A percentile compares a stretch with the other conserved stretches of the same genome.
These are phyloP conservation scores for Berghia stephanieae DNA, from an alignment of 1,140 invertebrate species.

Conservation along the genomic window DNA sequence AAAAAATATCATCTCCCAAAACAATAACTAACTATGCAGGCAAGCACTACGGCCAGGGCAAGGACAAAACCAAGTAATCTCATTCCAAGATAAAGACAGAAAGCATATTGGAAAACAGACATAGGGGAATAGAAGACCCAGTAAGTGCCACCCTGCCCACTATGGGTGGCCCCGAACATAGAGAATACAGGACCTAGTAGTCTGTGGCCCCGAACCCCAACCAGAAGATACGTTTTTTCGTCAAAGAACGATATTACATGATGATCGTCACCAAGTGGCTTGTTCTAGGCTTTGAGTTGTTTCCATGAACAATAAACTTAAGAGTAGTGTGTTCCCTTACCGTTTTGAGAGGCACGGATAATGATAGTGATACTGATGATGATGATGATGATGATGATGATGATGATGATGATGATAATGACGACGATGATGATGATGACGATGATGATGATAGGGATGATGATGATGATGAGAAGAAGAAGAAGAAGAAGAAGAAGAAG, in stretches of 20 bases:
- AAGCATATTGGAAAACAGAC: no score
- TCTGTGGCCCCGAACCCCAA: not conserved
- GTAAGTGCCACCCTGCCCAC: no score
- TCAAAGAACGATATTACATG: not conserved
- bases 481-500: not conserved
- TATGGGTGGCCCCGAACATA: no score
- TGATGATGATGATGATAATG: slow-evolving; percentile 20
- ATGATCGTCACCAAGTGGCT: not conserved
- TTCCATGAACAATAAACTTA: not conserved
- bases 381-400: slow-evolving; percentile 21
- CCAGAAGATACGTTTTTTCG: not conserved
- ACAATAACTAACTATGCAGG: no score
- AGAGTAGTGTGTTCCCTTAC: not conserved
- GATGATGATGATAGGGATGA: slow-evolving; percentile 22
- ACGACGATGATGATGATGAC: slow-evolving; percentile 17
- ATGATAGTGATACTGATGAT: not conserved
- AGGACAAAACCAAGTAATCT: no score
- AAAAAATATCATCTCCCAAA: no score
- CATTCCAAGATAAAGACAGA: no score
- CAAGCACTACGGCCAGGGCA: no score
- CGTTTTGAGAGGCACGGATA: not conserved
- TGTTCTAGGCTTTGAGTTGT: not conserved
- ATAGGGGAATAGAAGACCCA: no score
- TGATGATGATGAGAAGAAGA: slow-evolving; percentile 17
- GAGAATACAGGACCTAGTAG: not conserved